Conservation (phyloP, 2,797 vertebrate species). For the Oreochromis grahami region DNA sequence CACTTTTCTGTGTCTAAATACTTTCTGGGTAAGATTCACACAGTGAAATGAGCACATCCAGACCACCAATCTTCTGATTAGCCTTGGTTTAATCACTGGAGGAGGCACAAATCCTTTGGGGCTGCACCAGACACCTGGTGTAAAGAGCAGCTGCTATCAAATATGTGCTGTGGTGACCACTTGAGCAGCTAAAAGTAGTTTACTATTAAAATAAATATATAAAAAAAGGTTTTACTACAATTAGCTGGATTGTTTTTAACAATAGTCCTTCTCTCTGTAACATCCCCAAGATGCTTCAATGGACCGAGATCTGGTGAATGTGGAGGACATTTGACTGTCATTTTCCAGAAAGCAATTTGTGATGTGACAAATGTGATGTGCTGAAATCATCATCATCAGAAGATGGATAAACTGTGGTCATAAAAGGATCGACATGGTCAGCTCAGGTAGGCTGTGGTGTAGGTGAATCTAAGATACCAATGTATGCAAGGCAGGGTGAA, state of each 20-base stretch:
- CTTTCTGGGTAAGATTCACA: neutral
- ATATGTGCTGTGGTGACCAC: neutral
- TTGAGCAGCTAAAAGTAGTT: neutral
- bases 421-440: too few species aligned
- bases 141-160: neutral
- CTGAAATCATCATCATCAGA: too few species aligned
- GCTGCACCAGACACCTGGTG: neutral
- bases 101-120: neutral
- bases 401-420: too few species aligned
- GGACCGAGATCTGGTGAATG: too few species aligned
- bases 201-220: neutral
- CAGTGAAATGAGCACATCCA: accelerated
- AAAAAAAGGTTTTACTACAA: neutral
- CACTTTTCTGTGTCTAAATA: neutral
- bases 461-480: too few species aligned
- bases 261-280: too few species aligned
- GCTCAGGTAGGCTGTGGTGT: too few species aligned
- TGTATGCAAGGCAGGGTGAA: too few species aligned
- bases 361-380: too few species aligned
- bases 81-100: accelerated
- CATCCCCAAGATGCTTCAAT: too few species aligned
- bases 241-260: neutral
- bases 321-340: too few species aligned
- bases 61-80: neutral
- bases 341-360: too few species aligned